These are phyloP conservation scores for Zoanthus solanderi DNA, from an alignment of 92 coral and sea anemone genomes.

Conservation along the genomic window DNA sequence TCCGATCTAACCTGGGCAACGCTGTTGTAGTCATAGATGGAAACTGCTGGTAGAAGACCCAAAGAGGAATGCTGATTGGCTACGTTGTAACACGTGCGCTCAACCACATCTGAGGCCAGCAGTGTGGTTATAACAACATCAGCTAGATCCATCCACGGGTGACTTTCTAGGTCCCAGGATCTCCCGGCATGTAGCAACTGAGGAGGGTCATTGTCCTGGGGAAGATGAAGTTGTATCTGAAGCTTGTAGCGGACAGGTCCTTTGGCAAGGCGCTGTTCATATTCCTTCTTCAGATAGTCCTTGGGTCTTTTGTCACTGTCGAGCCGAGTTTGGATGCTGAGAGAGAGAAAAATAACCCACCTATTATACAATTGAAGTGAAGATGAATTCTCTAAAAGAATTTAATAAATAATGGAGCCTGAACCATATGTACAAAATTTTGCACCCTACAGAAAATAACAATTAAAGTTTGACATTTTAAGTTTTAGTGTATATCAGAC, in stretches of 20 bases:
- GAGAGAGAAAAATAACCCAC: too few relatives aligned
- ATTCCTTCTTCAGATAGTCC: slow-evolving; percentile 43
- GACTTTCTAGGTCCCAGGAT: slow-evolving; percentile 41
- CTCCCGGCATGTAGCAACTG: slow-evolving; percentile 50
- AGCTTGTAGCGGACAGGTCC: slow-evolving; percentile 44
- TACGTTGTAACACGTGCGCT: slow-evolving; percentile 50
- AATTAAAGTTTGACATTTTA: too few relatives aligned
- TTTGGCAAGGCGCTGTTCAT: slow-evolving; percentile 23
- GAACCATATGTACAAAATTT: too few relatives aligned
- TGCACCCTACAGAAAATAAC: too few relatives aligned
- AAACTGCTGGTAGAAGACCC: slow-evolving; percentile 70
- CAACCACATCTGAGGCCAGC: slow-evolving; percentile 23
- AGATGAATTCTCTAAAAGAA: too few relatives aligned
- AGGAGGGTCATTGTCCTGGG: slow-evolving; percentile 34
- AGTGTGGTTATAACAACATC: slow-evolving; percentile 23
- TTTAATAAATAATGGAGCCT: too few relatives aligned
- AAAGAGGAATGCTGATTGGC: slow-evolving; percentile 56
- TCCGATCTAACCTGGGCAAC: slow-evolving; percentile 64
- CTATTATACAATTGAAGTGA: too few relatives aligned
- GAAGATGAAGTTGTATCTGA: slow-evolving; percentile 49
- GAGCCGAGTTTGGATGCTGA: slow-evolving; percentile 24
- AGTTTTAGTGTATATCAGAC: too few relatives aligned
- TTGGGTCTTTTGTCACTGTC: slow-evolving; percentile 46
- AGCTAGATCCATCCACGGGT: slow-evolving; percentile 53
- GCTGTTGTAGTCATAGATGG: slow-evolving; percentile 77